Evolutionary conservation across 2,113 vertebrate species (phyloP).

Genomic region (Indicator indicator): DNA sequence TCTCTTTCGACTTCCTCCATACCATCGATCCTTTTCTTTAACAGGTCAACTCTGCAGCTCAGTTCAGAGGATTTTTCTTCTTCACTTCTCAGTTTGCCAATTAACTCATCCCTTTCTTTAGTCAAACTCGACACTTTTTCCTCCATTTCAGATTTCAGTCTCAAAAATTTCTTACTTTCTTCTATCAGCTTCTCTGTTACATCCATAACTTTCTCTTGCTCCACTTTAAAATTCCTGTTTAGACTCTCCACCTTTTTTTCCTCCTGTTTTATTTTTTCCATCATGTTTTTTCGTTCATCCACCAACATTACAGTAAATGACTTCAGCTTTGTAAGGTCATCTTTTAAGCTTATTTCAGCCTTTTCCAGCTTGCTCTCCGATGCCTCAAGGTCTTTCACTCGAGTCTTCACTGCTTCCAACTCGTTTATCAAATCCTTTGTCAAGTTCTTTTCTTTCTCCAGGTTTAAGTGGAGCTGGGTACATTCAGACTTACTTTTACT

Average conservation of each 20-base stretch:
- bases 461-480: conserved; percentile 82
- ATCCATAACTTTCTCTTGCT: conserved; percentile 92
- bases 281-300: conserved; percentile 91
- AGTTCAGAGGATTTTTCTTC: conserved; percentile 86
- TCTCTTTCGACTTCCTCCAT: conserved; percentile 84
- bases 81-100: conserved; percentile 80
- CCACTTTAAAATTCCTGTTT: conserved; percentile 85
- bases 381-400: conserved; percentile 87
- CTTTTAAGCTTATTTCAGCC: conserved; percentile 86
- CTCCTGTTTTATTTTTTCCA: conserved; percentile 91
- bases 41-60: conserved; percentile 76
- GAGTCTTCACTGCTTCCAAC: conserved; percentile 84
- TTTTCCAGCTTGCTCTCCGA: conserved; percentile 87
- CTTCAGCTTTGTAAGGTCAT: conserved; percentile 92
- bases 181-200: conserved; percentile 97
- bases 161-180: conserved; percentile 94
- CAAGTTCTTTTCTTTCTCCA: conserved; percentile 89
- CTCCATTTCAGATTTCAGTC: conserved; percentile 94
- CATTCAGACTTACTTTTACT: conserved; percentile 87
- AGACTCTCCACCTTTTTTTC: conserved; percentile 87
- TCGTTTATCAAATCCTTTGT: conserved; percentile 87
- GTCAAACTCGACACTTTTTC: conserved; percentile 81
- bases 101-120: conserved; percentile 87
- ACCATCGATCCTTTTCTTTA: conserved; percentile 85
- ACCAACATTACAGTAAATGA: conserved; percentile 93